Conservation (phyloP, 2,797 vertebrate species). For the Xyrichtys novacula region DNA sequence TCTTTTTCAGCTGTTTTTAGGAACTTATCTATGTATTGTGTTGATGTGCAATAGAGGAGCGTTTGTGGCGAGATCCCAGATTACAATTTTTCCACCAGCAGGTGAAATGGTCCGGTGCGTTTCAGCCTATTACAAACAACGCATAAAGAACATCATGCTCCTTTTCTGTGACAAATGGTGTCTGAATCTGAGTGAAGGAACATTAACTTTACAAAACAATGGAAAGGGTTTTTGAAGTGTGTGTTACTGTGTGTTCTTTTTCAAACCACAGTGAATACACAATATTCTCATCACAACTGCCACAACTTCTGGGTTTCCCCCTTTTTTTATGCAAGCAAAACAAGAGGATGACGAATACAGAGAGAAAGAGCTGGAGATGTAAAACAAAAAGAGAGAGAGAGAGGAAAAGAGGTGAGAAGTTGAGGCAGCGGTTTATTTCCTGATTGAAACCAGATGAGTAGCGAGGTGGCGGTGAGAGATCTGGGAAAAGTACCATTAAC, state of each 20-base stretch:
- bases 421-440: conserved; percentile 40
- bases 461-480: conserved; percentile 61
- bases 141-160: too few relatives aligned
- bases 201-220: conserved; percentile 13
- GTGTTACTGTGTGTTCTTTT: conserved; percentile 7
- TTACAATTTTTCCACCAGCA: too few relatives aligned
- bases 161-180: too few relatives aligned
- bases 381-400: conserved; percentile 23
- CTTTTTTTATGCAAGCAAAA: conserved; percentile 22
- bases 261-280: conserved; percentile 28
- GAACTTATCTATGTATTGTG: too few relatives aligned
- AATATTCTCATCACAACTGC: conserved; percentile 28
- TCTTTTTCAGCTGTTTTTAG: too few relatives aligned
- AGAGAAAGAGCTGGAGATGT: neutral
- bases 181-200: neutral
- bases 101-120: too few relatives aligned
- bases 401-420: conserved; percentile 29
- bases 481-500: conserved; percentile 70
- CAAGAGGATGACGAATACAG: conserved; percentile 9
- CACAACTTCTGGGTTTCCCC: conserved; percentile 43
- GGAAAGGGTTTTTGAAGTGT: conserved; percentile 9
- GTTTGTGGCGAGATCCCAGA: too few relatives aligned
- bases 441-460: conserved; percentile 72
- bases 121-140: too few relatives aligned
- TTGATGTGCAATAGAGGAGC: too few relatives aligned